phyloP scores from a whole-genome alignment of 2,888 invertebrate species.

The Cephus nigrinus region DNA sequence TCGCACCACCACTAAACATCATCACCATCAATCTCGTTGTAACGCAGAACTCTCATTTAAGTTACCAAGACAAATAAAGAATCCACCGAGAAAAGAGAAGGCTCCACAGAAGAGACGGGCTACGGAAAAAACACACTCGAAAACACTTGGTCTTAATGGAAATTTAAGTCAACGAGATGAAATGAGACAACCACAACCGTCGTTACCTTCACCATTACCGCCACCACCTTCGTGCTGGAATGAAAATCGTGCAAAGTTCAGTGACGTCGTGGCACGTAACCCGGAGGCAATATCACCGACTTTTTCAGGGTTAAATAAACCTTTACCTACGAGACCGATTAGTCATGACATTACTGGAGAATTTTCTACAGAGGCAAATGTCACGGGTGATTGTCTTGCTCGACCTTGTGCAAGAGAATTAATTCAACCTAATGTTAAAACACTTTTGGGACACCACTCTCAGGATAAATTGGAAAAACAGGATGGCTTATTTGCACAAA shows the following conservation, averaged over 20 bases:
- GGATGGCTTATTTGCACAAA: slow-evolving; percentile 11
- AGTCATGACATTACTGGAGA: slow-evolving; percentile 8
- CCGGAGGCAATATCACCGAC: slow-evolving; percentile 59
- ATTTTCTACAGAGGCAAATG: slow-evolving; percentile 14
- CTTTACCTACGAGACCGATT: slow-evolving; percentile 32
- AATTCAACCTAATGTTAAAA: slow-evolving; percentile 18
- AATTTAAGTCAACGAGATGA: slow-evolving; percentile 27
- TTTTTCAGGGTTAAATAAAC: slow-evolving; percentile 41
- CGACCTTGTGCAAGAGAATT: slow-evolving; percentile 10
- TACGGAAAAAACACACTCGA: slow-evolving; percentile 49
- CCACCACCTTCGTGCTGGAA: slow-evolving; percentile 67
- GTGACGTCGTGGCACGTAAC: slow-evolving; percentile 72
- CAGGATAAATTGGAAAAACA: background rate
- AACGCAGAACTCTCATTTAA: slow-evolving; percentile 48
- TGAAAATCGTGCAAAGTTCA: slow-evolving; percentile 71
- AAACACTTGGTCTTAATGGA: slow-evolving; percentile 14
- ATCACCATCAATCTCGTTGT: slow-evolving; percentile 41
- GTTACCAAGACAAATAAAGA: slow-evolving; percentile 44
- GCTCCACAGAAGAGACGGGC: slow-evolving; percentile 53
- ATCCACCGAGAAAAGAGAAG: slow-evolving; percentile 58
- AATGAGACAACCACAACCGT: slow-evolving; percentile 21
- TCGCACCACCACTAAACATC: slow-evolving; percentile 51
- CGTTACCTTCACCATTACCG: slow-evolving; percentile 48
- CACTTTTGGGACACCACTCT: background rate
- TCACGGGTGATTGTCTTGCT: slow-evolving; percentile 1